These are phyloP conservation scores for Drosophila tripunctata DNA, from an alignment of 2,888 invertebrate genomes.

Conservation along the genomic window DNA sequence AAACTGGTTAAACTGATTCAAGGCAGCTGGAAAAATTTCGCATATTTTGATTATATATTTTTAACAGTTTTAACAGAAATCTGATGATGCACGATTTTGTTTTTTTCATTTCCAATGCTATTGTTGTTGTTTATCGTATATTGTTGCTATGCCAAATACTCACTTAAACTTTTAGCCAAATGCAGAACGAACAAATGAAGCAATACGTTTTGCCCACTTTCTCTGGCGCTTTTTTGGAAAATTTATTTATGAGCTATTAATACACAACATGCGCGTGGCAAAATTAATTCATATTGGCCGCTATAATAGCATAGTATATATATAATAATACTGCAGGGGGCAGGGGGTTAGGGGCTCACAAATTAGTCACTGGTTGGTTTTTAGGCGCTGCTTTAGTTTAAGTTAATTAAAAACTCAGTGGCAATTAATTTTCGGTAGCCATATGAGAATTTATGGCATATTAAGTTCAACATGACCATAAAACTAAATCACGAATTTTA, in stretches of 20 bases:
- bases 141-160: conserved; percentile 37
- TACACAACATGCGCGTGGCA: conserved; percentile 62
- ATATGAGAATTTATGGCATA: conserved; percentile 54
- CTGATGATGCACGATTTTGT: conserved; percentile 26
- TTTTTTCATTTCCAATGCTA: conserved; percentile 10
- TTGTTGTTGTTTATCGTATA: conserved; percentile 7
- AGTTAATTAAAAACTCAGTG: conserved; percentile 71
- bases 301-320: no score
- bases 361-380: conserved; percentile 44
- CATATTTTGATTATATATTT: conserved; percentile 6
- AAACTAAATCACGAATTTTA: conserved; percentile 34
- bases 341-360: background rate
- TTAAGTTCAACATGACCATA: conserved; percentile 18
- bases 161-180: conserved; percentile 39
- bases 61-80: conserved; percentile 10
- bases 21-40: conserved; percentile 37
- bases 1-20: conserved; percentile 27
- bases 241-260: conserved; percentile 73
- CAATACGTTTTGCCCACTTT: conserved; percentile 42
- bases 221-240: conserved; percentile 43
- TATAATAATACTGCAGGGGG: background rate
- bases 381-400: conserved; percentile 51
- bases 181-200: conserved; percentile 49
- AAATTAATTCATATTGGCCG: conserved; percentile 20
- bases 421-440: conserved; percentile 58